Base-by-base conservation (phyloP, 2,797 vertebrate species). In the Sebastes alutus region DNA sequence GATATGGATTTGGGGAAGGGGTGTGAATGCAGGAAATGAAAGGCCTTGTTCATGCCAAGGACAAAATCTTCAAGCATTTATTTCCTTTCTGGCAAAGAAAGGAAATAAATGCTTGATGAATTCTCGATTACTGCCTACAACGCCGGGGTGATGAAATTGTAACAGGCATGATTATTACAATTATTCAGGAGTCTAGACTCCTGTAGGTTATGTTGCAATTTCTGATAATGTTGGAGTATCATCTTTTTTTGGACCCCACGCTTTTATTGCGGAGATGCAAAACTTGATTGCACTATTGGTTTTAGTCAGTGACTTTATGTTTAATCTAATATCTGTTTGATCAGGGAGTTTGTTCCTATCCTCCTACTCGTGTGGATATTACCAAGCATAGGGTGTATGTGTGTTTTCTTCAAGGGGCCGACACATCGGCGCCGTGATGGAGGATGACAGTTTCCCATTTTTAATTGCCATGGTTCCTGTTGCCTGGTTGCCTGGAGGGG, bases 391-490 rank as follows among this genome's bases (percentile, higher is more conserved):
- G 54, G 22, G 68, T 64, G 81, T 67, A 33, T 82, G 81, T 86
- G 73, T 79, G 81, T 83, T 87, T 87, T 88, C 61, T 81, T 80
- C 61, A 68, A 80, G 77, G 77, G 81, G 66, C 87, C 82, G 69
- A 77, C 80, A 79, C 81, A 64, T 75, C 49, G 20, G 76, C 55
- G 20, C 72, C 72, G 72, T 93, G 93, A 95, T 92, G 83, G 88
- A 92, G 87, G 86, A 92, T 93, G 95, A 95, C 94, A 94, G 91
- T 84, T 93, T 94, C 88, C 88, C 91, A 85, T 94, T 96, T 95
- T 95, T 96, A 96, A 95, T 96, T 96, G 95, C 94, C 90, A 92
- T 91, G 89, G 92, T 89, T 94, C 87, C 92, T 88, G 93, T 94
- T 93, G 93, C 92, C 91, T 66, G 86, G 90, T 84, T 87, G 93